Evolutionary conservation across 92 coral and sea anemone species (phyloP).

Genomic region (Palythoa heliodiscus): DNA sequence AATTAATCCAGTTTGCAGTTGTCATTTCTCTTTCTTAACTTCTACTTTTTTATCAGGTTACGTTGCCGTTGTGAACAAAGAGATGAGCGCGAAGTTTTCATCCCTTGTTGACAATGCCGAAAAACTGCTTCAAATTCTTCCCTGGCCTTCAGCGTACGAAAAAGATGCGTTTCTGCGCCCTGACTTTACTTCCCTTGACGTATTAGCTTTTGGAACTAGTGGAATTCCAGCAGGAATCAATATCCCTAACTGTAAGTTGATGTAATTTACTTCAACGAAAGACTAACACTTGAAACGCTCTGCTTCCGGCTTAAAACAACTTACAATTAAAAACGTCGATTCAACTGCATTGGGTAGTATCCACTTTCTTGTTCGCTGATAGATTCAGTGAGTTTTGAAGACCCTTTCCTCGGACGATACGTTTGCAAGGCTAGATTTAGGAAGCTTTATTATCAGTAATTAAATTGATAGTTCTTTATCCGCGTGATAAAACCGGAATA

Average conservation of each 20-base stretch:
- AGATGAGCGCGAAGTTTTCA: conserved; percentile 94
- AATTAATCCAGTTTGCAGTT: not conserved
- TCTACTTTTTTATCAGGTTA: conserved; percentile 61
- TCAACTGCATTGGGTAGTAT: too few relatives aligned
- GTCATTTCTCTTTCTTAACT: not conserved
- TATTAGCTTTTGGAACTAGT: conserved; percentile 91
- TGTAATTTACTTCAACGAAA: not conserved
- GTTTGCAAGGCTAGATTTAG: too few relatives aligned
- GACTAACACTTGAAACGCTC: not conserved
- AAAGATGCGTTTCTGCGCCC: conserved; percentile 92
- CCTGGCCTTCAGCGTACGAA: conserved; percentile 93
- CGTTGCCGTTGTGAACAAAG: conserved; percentile 94
- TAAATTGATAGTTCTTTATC: too few relatives aligned
- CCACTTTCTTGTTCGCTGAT: too few relatives aligned
- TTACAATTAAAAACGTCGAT: too few relatives aligned
- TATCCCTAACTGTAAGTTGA: conserved; percentile 93
- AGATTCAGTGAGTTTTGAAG: too few relatives aligned
- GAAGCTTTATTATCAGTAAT: too few relatives aligned
- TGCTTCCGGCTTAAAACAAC: too few relatives aligned
- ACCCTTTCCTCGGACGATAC: too few relatives aligned
- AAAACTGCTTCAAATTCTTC: conserved; percentile 80
- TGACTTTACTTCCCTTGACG: conserved; percentile 97
- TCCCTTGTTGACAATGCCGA: conserved; percentile 80
- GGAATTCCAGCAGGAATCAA: conserved; percentile 99
- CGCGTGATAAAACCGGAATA: too few relatives aligned